These are phyloP conservation scores for Rousettus leschenaultii DNA, from an alignment of 2,113 vertebrate species.

Conservation along the genomic window DNA sequence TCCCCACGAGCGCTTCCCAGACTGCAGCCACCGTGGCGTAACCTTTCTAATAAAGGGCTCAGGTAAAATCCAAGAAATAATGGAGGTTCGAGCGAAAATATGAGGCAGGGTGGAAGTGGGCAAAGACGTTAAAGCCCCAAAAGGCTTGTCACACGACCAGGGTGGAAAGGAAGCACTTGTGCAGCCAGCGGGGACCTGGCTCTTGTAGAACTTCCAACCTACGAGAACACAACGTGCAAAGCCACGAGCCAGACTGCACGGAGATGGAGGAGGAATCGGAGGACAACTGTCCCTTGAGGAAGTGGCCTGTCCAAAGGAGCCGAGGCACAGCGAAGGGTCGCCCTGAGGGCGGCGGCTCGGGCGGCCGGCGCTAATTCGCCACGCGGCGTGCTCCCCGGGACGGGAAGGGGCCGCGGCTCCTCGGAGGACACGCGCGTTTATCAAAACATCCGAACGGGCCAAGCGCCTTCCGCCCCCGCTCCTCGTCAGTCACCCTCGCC, in stretches of 20 bases:
- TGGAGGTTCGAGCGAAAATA: neutral
- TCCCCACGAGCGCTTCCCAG: neutral
- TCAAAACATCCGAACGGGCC: constrained; percentile 10
- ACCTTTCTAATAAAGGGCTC: neutral
- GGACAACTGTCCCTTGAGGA: neutral
- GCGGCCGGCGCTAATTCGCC: neutral
- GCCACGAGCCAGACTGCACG: neutral
- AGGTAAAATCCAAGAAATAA: neutral
- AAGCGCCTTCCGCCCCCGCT: neutral
- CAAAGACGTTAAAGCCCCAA: neutral
- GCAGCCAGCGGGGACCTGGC: neutral
- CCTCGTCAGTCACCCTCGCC: neutral
- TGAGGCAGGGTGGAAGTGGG: neutral
- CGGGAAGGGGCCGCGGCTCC: neutral
- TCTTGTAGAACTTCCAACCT: neutral
- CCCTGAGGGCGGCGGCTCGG: neutral
- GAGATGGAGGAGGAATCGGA: neutral
- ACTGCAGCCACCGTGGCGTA: neutral
- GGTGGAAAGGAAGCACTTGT: neutral
- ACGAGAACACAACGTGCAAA: neutral
- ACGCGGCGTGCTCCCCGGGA: neutral
- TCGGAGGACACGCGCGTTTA: neutral
- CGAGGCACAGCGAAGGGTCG: neutral
- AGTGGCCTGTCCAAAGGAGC: neutral
- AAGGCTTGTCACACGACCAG: neutral